Conservation (phyloP, 2,113 vertebrate genomes). For the Sarotherodon lohbergeri region DNA sequence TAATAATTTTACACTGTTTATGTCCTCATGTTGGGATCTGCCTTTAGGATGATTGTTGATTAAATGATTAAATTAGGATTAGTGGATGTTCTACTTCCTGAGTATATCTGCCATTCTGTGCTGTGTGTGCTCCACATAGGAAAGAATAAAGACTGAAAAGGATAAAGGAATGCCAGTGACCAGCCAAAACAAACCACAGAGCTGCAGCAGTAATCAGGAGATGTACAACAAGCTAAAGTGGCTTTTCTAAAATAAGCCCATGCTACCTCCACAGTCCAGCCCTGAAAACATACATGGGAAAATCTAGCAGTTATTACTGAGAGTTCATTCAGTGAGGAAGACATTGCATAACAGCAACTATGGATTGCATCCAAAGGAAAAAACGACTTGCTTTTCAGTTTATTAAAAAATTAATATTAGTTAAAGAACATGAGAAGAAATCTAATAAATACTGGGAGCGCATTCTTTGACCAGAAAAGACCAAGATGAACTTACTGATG, state of each 20-base stretch:
- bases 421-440: not conserved
- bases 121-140: not conserved
- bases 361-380: not conserved
- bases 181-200: not conserved
- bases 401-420: fast-evolving
- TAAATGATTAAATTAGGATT: not conserved
- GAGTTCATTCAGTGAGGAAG: not conserved
- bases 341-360: not conserved
- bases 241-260: not conserved
- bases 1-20: not conserved
- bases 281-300: not conserved
- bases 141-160: too few relatives aligned
- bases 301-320: not conserved
- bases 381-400: not conserved
- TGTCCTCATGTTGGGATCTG: not conserved
- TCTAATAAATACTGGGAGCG: fast-evolving
- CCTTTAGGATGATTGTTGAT: not conserved
- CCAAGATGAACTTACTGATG: not conserved
- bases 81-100: not conserved
- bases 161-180: not conserved
- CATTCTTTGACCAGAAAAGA: not conserved
- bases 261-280: not conserved
- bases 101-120: not conserved
- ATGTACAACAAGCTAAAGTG: not conserved
- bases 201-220: not conserved